A percentile compares a stretch with the other conserved stretches of the same genome.
phyloP scores from a whole-genome alignment of 2,113 vertebrate genomes.

The Onychorhynchus coronatus region DNA sequence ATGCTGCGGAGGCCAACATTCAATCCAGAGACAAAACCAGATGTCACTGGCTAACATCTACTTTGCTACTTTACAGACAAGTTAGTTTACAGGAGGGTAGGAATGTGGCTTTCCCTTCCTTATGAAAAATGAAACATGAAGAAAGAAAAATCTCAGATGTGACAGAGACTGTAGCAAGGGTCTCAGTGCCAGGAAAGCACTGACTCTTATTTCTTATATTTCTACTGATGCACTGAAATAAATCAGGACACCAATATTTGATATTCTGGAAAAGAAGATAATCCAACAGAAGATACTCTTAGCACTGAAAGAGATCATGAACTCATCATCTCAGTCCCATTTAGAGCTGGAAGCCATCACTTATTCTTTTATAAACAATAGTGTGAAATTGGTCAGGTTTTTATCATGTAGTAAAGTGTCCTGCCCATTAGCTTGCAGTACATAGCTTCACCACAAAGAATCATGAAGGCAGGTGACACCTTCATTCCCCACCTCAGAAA shows the following conservation, averaged over 20 bases:
- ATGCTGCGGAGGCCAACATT: neutral
- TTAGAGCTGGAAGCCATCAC: neutral
- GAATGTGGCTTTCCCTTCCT: neutral
- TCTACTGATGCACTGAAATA: neutral
- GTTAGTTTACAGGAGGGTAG: neutral
- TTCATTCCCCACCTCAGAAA: neutral
- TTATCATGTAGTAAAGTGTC: neutral
- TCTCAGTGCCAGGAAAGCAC: neutral
- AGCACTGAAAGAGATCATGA: neutral
- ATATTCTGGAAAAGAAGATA: neutral
- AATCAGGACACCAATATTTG: neutral
- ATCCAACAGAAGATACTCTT: neutral
- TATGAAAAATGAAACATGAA: neutral
- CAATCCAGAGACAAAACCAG: neutral
- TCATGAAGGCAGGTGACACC: rapidly evolving
- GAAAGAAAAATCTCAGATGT: neutral
- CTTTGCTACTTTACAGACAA: neutral
- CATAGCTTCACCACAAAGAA: neutral
- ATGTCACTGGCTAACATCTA: conserved; percentile 12
- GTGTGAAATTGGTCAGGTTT: neutral
- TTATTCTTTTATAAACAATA: neutral
- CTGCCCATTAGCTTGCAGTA: neutral
- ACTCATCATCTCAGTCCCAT: neutral
- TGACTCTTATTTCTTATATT: neutral
- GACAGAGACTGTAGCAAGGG: neutral